Percentiles rank a stretch among this genome's conserved stretches.
These are phyloP conservation scores for Caenorhabditis sinica DNA, from an alignment of 2,888 invertebrate species.

Conservation along the genomic window DNA sequence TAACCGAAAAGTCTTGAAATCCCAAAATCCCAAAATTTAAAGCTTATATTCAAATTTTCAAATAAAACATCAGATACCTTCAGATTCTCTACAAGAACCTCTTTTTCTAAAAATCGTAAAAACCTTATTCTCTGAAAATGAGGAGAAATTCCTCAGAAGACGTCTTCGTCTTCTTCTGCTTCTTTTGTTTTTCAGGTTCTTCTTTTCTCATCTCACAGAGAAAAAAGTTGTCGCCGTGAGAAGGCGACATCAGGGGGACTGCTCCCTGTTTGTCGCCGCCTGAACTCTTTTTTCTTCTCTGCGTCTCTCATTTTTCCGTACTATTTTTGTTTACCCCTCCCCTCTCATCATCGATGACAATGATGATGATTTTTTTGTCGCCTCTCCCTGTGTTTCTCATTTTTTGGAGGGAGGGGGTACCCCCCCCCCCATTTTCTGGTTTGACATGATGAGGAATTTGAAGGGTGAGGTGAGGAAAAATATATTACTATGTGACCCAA, in stretches of 20 bases:
- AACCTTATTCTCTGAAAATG: not conserved
- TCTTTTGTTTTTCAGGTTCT: conserved; percentile 20
- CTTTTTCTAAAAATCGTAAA: conserved; percentile 4
- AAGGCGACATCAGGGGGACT: conserved; percentile 17
- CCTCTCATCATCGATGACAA: not conserved
- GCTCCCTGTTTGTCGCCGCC: conserved; percentile 31
- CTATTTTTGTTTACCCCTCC: conserved; percentile 44
- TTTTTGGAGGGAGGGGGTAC: not conserved
- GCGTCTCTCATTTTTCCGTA: conserved; percentile 33
- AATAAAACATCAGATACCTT: too few relatives aligned
- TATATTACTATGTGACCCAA: too few relatives aligned
- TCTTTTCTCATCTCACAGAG: not conserved
- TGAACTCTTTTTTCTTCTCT: conserved; percentile 34
- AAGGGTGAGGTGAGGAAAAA: too few relatives aligned
- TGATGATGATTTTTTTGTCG: conserved; percentile 20
- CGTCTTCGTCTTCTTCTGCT: conserved; percentile 3
- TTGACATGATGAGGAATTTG: too few relatives aligned
- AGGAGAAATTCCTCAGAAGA: conserved; percentile 19
- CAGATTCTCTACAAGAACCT: too few relatives aligned
- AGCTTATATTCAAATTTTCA: too few relatives aligned
- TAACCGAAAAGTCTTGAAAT: too few relatives aligned
- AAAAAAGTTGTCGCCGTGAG: conserved; percentile 1
- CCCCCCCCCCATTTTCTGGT: conserved; percentile 4
- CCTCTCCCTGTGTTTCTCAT: not conserved
- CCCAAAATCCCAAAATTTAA: too few relatives aligned